Evolutionary conservation across 2,888 invertebrate genomes (phyloP).

Genomic region (Melinaea menophilus): DNA sequence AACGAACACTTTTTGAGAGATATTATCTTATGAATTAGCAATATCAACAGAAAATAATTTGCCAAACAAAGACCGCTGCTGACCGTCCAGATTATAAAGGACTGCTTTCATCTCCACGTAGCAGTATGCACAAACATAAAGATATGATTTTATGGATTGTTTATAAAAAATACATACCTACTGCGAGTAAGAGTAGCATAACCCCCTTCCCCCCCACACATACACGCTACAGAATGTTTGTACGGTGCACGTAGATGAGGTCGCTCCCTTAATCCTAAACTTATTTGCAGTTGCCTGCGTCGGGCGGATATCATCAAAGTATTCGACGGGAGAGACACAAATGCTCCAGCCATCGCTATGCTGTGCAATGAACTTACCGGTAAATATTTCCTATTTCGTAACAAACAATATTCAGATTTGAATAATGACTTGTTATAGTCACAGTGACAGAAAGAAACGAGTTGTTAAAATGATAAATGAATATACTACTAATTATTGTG

Average conservation of each 20-base stretch:
- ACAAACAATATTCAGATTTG: too few relatives aligned
- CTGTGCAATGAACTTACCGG: constrained; percentile 87
- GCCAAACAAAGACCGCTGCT: background rate
- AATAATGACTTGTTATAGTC: too few relatives aligned
- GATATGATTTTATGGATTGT: too few relatives aligned
- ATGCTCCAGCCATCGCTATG: constrained; percentile 86
- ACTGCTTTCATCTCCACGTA: too few relatives aligned
- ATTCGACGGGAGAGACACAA: constrained; percentile 87
- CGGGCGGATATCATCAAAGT: constrained; percentile 91
- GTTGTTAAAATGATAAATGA: too few relatives aligned
- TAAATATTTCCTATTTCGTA: constrained; percentile 32
- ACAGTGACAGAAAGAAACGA: too few relatives aligned
- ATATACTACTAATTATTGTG: too few relatives aligned
- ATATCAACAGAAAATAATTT: background rate
- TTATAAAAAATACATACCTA: too few relatives aligned
- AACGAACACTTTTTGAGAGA: too few relatives aligned
- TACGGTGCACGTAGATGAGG: background rate
- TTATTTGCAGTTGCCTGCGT: constrained; percentile 84
- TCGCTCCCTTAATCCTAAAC: constrained; percentile 16
- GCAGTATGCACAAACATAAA: background rate
- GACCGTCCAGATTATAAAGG: background rate
- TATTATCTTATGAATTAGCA: too few relatives aligned
- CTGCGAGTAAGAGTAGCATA: too few relatives aligned
- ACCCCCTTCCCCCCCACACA: too few relatives aligned
- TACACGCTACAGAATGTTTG: background rate